Evolutionary conservation across 2,888 invertebrate genomes (phyloP), one percentile per base, ranked within the genome.

Genomic region (Synergus japonicus): DNA sequence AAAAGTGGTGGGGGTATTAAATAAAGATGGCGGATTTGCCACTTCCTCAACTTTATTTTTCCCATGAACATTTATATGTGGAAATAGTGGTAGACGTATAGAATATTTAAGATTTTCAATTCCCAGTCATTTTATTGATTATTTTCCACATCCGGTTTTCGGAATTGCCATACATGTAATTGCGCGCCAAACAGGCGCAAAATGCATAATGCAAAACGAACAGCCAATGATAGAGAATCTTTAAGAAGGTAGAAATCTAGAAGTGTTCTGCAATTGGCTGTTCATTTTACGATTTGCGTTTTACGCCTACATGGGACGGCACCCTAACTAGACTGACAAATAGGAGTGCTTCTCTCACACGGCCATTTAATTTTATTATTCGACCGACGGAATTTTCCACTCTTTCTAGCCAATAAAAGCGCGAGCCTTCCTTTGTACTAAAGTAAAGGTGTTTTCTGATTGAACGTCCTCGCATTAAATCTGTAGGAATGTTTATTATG

Each of bases 131-230:
- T 41, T 43, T 41, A 41, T 66, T 43, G n/a, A 64, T 66, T 66
- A 66, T 41, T 43, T 8, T 66, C n/a, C 41, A 43, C 41, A 41
- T 66, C 65, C 65, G 65, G 65, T 41, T n/a, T 66, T 66, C 3
- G 43, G 43, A 66, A 66, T 10, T n/a, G 41, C 4, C 15, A 43
- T 15, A 43, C 46, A 7, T 10, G 46, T 46, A 43, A 43, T 66
- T 66, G 4, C 41, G 65, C 65, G 65, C 65, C n/a, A 66, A 66
- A 66, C n/a, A 22, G 22, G 22, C 22, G 22, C 22, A 22, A n/a
- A n/a, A n/a, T n/a, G n/a, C n/a, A n/a, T n/a, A n/a, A n/a, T n/a
- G 22, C 22, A 22, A 22, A 22, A 22, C 22, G 22, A 22, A 22
- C 22, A 22, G 22, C 22, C 22, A 22, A 22, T 22, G 22, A 22